These are phyloP conservation scores for Empis stercorea DNA, from an alignment of 2,888 invertebrate genomes.

Conservation along the genomic window DNA sequence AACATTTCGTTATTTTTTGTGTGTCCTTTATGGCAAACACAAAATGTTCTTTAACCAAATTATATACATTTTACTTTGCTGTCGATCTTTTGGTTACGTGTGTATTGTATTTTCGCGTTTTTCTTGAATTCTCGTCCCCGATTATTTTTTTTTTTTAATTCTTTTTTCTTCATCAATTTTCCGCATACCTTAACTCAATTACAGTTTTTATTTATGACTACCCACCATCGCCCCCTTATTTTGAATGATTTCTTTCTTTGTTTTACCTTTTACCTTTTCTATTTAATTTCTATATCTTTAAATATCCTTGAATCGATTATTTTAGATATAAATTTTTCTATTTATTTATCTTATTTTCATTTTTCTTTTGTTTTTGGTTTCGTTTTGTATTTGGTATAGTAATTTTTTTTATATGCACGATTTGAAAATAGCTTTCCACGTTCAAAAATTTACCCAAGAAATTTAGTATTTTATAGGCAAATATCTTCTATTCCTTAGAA, in stretches of 20 bases:
- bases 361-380: no score
- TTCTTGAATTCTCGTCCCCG: no score
- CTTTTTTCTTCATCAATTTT: not conserved
- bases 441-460: not conserved
- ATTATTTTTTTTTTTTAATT: no score
- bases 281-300: not conserved
- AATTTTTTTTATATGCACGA: not conserved
- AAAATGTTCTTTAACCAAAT: no score
- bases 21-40: no score
- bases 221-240: not conserved
- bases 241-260: not conserved
- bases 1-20: no score
- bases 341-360: not conserved
- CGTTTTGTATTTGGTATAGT: no score
- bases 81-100: no score
- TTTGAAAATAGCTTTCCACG: not conserved
- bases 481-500: no score
- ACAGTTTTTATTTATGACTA: not conserved
- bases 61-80: no score
- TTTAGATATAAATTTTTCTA: not conserved
- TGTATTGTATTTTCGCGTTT: no score
- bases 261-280: not conserved
- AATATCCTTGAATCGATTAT: not conserved
- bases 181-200: slow-evolving; percentile 1
- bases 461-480: not conserved